phyloP scores from a whole-genome alignment of 2,888 invertebrate species.

The Hanleya hanleyi region DNA sequence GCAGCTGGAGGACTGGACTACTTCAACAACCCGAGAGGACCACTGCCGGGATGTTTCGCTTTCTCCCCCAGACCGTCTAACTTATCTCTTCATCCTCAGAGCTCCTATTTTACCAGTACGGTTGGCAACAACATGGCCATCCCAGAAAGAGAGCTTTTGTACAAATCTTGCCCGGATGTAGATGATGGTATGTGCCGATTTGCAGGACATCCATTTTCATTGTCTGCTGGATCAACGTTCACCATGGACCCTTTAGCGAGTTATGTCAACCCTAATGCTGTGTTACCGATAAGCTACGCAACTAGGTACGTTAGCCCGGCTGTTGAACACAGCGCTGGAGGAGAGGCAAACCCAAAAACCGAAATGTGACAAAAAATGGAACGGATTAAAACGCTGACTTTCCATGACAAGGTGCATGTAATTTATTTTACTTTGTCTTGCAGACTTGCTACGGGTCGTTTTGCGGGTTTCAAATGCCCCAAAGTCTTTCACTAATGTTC shows the following conservation, averaged over 20 bases:
- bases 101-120: neutral
- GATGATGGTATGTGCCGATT: neutral
- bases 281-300: neutral
- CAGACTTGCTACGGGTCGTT: no score
- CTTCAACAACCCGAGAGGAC: neutral
- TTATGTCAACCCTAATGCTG: conserved; percentile 1
- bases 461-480: no score
- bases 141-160: neutral
- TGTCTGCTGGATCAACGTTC: neutral
- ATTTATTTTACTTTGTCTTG: no score
- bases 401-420: no score
- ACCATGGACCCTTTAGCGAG: neutral
- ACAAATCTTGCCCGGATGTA: neutral
- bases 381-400: no score
- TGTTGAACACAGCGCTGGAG: no score
- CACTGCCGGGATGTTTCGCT: neutral
- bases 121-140: neutral
- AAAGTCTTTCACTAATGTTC: no score
- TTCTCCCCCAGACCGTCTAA: neutral
- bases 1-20: neutral
- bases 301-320: no score
- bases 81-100: neutral
- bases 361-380: no score
- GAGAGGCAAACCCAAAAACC: no score
- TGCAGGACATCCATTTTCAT: neutral